Percentiles rank a stretch among this genome's conserved stretches.
phyloP scores from a whole-genome alignment of 2,113 vertebrate genomes.

The Ciconia maguari region DNA sequence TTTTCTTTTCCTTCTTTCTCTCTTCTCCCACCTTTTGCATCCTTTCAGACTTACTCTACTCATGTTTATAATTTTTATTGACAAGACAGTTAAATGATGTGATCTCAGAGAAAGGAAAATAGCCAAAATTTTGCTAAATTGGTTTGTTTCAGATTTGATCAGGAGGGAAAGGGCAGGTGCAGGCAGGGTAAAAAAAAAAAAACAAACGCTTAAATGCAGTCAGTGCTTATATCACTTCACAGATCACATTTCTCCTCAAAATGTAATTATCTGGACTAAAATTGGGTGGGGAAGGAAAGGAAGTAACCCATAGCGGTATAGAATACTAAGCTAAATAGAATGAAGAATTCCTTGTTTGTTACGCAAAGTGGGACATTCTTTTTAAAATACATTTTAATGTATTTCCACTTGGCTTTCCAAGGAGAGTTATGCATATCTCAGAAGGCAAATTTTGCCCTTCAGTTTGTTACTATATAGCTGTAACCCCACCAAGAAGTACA shows the following conservation, averaged over 20 bases:
- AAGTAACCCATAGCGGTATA: not conserved
- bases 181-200: not conserved
- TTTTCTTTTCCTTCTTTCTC: not conserved
- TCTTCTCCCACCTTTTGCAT: not conserved
- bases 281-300: not conserved
- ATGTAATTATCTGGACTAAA: not conserved
- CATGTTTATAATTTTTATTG: not conserved
- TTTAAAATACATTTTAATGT: conserved; percentile 19
- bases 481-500: conserved; percentile 2
- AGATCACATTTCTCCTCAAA: not conserved
- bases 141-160: not conserved
- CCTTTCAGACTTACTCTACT: not conserved
- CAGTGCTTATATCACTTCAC: not conserved
- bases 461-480: not conserved
- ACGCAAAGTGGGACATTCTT: not conserved
- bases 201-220: not conserved
- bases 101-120: not conserved
- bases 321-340: not conserved
- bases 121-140: not conserved
- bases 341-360: not conserved
- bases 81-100: not conserved
- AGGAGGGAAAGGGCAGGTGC: not conserved
- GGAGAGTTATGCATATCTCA: not conserved
- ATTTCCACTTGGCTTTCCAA: conserved; percentile 10
- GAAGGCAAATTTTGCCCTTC: conserved; percentile 14